These are phyloP conservation scores for Luehdorfia chinensis DNA, from an alignment of 1,140 invertebrate genomes.

Conservation along the genomic window DNA sequence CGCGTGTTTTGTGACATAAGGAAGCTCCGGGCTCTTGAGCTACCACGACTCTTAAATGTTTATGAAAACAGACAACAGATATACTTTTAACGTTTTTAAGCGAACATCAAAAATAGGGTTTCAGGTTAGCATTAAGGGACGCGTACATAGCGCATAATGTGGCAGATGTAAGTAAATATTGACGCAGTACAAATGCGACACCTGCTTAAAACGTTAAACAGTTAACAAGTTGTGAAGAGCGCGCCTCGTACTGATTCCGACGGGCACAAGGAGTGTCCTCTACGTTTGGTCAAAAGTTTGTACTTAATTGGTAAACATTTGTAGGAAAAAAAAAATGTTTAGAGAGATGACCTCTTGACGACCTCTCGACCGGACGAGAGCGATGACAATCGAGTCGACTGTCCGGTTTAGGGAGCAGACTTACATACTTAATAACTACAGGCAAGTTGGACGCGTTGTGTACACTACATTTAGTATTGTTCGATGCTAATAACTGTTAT, in stretches of 20 bases:
- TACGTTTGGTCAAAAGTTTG: constrained; percentile 34
- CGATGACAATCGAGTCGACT: constrained; percentile 29
- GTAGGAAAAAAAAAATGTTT: constrained; percentile 15
- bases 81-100: too few relatives aligned
- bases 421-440: constrained; percentile 33
- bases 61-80: too few relatives aligned
- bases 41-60: too few relatives aligned
- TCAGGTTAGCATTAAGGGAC: too few relatives aligned
- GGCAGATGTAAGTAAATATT: constrained; percentile 28
- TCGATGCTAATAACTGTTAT: too few relatives aligned
- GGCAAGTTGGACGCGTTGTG: neutral
- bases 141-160: too few relatives aligned
- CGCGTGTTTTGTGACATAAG: too few relatives aligned
- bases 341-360: constrained; percentile 37
- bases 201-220: constrained; percentile 38
- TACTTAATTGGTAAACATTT: constrained; percentile 32
- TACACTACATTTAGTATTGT: constrained; percentile 3
- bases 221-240: constrained; percentile 33
- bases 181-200: constrained; percentile 27
- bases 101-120: too few relatives aligned
- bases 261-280: constrained; percentile 9
- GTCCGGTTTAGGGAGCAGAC: constrained; percentile 31
- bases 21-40: too few relatives aligned
- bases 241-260: constrained; percentile 9
- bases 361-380: constrained; percentile 41